Evolutionary conservation across 2,113 vertebrate genomes (phyloP).

Genomic region (Trichomycterus rosablanca): DNA sequence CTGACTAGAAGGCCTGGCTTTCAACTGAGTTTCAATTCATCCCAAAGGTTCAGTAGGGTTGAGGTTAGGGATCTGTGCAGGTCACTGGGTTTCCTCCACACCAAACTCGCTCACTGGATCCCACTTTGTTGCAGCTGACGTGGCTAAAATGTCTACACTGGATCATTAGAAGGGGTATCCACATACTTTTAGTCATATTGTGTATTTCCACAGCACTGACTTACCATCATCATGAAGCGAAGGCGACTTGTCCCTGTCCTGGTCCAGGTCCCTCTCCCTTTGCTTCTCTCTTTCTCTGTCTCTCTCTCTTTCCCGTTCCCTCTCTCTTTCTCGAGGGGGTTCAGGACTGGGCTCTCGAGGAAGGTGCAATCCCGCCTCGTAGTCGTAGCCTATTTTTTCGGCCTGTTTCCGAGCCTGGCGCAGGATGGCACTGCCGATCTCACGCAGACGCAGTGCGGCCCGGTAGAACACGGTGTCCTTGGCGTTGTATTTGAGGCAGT

Average conservation of each 20-base stretch:
- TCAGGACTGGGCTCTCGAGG: constrained; percentile 81
- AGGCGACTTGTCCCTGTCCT: constrained; percentile 51
- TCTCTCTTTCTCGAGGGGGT: constrained; percentile 58
- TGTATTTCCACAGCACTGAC: neutral
- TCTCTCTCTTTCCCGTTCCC: constrained; percentile 52
- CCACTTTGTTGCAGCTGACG: too few species aligned
- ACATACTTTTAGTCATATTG: too few species aligned
- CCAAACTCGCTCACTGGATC: too few species aligned
- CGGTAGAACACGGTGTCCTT: constrained; percentile 98
- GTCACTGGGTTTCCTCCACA: too few species aligned
- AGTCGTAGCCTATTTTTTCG: constrained; percentile 95
- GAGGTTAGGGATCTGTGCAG: too few species aligned
- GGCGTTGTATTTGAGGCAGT: constrained; percentile 97
- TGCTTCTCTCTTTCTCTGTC: constrained; percentile 54
- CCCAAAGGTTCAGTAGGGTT: too few species aligned
- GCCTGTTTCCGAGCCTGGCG: constrained; percentile 88
- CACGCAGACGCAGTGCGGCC: constrained; percentile 86
- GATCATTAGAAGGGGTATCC: too few species aligned
- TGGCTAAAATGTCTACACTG: too few species aligned
- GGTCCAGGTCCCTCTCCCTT: constrained; percentile 54
- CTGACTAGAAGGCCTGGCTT: too few species aligned
- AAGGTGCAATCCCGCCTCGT: constrained; percentile 91
- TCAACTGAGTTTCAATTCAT: too few species aligned
- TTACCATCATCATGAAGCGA: constrained; percentile 69
- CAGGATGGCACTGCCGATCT: constrained; percentile 82